Base-by-base conservation (phyloP, 2,888 invertebrate genomes). In the Rhimphoctona megacephalus region DNA sequence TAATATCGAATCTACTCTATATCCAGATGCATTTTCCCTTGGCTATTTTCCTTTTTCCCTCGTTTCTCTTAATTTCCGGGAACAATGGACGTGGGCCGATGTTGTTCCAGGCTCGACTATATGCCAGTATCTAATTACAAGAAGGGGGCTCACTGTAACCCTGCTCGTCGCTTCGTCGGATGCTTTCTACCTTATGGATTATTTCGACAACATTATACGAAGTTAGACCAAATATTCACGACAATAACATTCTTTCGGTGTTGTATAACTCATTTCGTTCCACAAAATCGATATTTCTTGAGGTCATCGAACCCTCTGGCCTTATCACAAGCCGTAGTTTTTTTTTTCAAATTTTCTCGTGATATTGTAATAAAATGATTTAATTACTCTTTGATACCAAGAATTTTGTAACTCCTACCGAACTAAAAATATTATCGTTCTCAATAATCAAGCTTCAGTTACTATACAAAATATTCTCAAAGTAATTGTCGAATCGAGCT, bases 101-200 rank as follows among this genome's bases (percentile, higher is more conserved):
- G 92, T 93, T 92, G 91, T 92, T 92, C 92, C 92, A 92, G 90
- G 87, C 91, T 90, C 81, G 74, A 43, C 67, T 78, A 61, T 61
- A 73, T 52, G 46, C 91, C 91, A 93, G 94, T 93, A 92, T 94
- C 94, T 94, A 94, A 94, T 94, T 93, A 94, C 93, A 92, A 89
- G 83, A 88, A 89, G 83, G 74, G 81, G 52, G 36, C 39, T 54
- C 30, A 17, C 66, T 74, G 81, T 54, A 69, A 7, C 74, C 57
- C 74, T 25, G 30, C 61, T 14, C 17, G 39, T 64, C 84, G 80
- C 57, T 76, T 70, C 76, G 7, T 39, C 66, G 7, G 39, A 81
- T 64, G 33, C 76, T 77, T 70, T 83, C 72, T 19, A 83, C 52
- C 72, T 86, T 74, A 39, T 84, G 25, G 52, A 84, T 81, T 77